Conservation (phyloP, 1,140 invertebrate genomes). For the Penaeus japonicus region DNA sequence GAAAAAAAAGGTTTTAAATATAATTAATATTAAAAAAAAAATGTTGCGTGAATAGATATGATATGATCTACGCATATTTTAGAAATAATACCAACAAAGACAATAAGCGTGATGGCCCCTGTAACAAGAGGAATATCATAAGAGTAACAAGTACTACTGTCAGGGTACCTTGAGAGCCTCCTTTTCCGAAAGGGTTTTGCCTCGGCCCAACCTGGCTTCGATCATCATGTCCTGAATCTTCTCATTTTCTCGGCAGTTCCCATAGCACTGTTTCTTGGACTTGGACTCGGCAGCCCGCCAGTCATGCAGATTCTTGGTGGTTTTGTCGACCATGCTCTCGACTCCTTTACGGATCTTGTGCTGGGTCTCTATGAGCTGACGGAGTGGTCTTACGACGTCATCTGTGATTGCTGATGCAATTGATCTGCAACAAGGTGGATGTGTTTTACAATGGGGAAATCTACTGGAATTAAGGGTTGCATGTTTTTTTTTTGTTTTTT, state of each 20-base stretch:
- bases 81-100: no score
- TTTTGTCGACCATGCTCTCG: constrained; percentile 86
- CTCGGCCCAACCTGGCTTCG: constrained; percentile 64
- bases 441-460: neutral
- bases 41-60: no score
- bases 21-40: neutral
- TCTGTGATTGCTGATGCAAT: constrained; percentile 81
- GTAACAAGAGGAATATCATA: no score
- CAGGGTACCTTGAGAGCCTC: constrained; percentile 71
- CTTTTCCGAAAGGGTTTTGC: constrained; percentile 71
- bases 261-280: constrained; percentile 84
- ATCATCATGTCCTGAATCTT: constrained; percentile 78
- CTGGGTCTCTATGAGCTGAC: constrained; percentile 74
- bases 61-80: no score
- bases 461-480: neutral
- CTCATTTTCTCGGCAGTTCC: constrained; percentile 85
- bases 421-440: constrained; percentile 67
- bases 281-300: constrained; percentile 83
- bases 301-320: constrained; percentile 80
- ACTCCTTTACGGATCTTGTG: constrained; percentile 77
- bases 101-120: no score
- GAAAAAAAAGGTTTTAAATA: neutral
- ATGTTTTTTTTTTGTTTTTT: no score
- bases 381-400: constrained; percentile 89
- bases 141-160: no score